Evolutionary conservation across 1,140 invertebrate genomes (phyloP).

Genomic region (Ooceraea biroi): DNA sequence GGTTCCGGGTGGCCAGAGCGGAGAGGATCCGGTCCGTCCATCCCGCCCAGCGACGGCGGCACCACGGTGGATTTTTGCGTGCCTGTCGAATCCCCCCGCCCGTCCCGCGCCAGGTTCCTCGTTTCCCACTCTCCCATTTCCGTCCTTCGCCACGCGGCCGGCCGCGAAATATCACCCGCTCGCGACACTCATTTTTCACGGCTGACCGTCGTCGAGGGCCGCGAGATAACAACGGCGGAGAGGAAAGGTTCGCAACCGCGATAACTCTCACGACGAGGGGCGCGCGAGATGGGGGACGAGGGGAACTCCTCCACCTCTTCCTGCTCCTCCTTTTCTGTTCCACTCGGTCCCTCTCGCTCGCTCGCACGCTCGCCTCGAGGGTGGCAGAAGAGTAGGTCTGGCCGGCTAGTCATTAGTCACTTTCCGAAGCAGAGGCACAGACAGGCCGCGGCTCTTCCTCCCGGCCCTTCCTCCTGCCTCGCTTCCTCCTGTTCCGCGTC

Average conservation of each 20-base stretch:
- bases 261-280: conserved; percentile 37
- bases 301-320: conserved; percentile 33
- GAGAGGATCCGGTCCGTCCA: conserved; percentile 65
- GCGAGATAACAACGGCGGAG: conserved; percentile 87
- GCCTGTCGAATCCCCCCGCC: neutral
- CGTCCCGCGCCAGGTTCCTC: too few relatives aligned
- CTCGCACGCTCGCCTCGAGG: conserved; percentile 77
- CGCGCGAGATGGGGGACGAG: conserved; percentile 22
- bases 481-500: conserved; percentile 75
- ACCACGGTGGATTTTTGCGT: conserved; percentile 41
- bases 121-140: neutral
- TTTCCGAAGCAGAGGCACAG: conserved; percentile 86
- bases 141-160: conserved; percentile 33
- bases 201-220: conserved; percentile 87
- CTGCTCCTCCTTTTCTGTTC: conserved; percentile 47
- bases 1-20: conserved; percentile 68
- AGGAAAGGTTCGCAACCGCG: conserved; percentile 59
- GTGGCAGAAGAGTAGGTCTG: conserved; percentile 83
- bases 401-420: conserved; percentile 86
- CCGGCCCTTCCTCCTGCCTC: conserved; percentile 65
- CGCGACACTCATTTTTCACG: conserved; percentile 84
- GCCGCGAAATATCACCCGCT: conserved; percentile 82
- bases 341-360: conserved; percentile 66
- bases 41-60: conserved; percentile 35
- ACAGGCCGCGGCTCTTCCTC: conserved; percentile 82